These are phyloP conservation scores for Smutsia temminckii DNA, from an alignment of 2,797 vertebrate species.

Conservation along the genomic window DNA sequence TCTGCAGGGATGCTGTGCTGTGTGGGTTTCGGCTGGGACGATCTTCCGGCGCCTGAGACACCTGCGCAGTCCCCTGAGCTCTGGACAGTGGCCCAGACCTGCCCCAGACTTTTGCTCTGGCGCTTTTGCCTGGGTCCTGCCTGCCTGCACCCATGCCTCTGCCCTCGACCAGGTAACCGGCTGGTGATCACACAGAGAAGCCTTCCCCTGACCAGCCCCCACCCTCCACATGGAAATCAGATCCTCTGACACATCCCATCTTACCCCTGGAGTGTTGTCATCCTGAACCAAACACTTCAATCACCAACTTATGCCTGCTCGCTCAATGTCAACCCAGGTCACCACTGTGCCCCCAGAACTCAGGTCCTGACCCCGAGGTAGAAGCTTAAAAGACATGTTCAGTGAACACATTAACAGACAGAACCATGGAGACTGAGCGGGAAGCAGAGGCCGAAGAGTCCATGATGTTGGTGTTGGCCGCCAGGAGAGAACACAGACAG, in stretches of 20 bases:
- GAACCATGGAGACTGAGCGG: background rate
- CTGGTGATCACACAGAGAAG: background rate
- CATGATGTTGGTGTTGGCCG: too few relatives aligned
- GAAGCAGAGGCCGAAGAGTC: background rate
- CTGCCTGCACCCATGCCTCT: fast-evolving
- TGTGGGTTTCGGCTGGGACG: fast-evolving
- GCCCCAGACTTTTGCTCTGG: background rate
- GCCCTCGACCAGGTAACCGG: too few relatives aligned
- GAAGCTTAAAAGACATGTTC: background rate
- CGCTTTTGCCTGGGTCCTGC: background rate
- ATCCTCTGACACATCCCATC: background rate
- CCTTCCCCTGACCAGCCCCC: background rate
- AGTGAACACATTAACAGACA: too few relatives aligned
- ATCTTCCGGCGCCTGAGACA: background rate
- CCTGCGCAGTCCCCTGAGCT: background rate
- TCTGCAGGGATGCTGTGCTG: fast-evolving
- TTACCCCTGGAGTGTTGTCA: background rate
- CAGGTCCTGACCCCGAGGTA: background rate
- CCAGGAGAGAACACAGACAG: too few relatives aligned
- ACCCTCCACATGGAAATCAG: background rate
- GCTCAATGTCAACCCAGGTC: too few relatives aligned
- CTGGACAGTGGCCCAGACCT: background rate
- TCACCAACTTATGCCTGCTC: background rate
- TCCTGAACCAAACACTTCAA: background rate
- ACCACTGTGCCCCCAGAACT: background rate